Conservation (phyloP, 2,888 invertebrate species). For the Xanthia icteritia region DNA sequence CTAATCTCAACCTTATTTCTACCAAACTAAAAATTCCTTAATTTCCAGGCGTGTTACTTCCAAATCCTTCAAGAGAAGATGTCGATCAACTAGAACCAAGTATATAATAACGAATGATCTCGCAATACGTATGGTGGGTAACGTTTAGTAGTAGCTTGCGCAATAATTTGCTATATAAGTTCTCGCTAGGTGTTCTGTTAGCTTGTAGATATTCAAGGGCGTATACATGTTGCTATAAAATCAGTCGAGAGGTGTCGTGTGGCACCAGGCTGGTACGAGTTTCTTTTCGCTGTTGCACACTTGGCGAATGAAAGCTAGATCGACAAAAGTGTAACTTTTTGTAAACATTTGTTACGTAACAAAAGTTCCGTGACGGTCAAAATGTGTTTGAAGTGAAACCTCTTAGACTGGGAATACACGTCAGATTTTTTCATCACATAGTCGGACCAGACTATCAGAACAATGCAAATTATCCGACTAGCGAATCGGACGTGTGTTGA, state of each 20-base stretch:
- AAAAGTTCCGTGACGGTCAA: too few species aligned
- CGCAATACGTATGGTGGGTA: constrained; percentile 79
- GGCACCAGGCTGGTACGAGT: neutral
- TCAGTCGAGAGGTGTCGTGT: neutral
- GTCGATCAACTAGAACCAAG: constrained; percentile 82
- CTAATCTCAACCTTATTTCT: neutral
- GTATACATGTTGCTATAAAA: constrained; percentile 46
- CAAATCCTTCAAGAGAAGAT: constrained; percentile 94
- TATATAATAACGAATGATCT: constrained; percentile 77
- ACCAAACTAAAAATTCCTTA: constrained; percentile 20
- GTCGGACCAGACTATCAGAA: too few species aligned
- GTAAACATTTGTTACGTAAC: too few species aligned
- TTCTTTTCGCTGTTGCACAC: too few species aligned
- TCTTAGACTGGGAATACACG: neutral
- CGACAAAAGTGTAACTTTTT: too few species aligned
- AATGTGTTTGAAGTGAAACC: too few species aligned
- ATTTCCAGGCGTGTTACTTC: constrained; percentile 93
- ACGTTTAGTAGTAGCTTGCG: constrained; percentile 65
- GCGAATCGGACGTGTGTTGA: too few species aligned
- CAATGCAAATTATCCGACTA: too few species aligned
- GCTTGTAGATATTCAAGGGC: constrained; percentile 41
- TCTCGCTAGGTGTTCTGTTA: constrained; percentile 59
- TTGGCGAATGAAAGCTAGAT: too few species aligned
- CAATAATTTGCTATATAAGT: constrained; percentile 72
- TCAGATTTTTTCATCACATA: too few species aligned